These are phyloP conservation scores for Hippocampus guttulatus DNA, from an alignment of 2,113 vertebrate species.

Conservation along the genomic window DNA sequence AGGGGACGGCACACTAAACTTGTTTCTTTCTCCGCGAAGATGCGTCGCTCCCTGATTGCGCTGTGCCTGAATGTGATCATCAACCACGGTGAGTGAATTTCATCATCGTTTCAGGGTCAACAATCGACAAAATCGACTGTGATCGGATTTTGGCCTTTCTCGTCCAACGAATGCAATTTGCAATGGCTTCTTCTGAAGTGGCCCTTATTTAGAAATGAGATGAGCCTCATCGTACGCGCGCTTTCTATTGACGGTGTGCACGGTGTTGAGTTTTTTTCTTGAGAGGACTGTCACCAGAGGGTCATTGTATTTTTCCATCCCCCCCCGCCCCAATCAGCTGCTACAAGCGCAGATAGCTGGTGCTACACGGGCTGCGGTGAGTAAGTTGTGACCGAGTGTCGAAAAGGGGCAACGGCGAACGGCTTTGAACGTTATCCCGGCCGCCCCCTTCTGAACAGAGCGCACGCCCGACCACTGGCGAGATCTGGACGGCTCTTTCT, in stretches of 20 bases:
- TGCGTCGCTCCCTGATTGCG: slow-evolving; percentile 8
- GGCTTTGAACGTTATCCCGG: background rate
- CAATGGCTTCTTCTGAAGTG: background rate
- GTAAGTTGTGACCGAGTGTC: background rate
- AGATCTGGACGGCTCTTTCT: slow-evolving; percentile 6
- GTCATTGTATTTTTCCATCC: background rate
- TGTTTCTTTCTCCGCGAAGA: slow-evolving; percentile 17
- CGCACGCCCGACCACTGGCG: slow-evolving; percentile 37
- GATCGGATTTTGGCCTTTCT: too few relatives aligned
- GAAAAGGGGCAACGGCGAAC: too few relatives aligned
- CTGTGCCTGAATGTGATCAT: slow-evolving; percentile 23
- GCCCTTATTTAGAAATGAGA: background rate
- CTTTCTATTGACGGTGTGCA: background rate
- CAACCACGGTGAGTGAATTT: slow-evolving; percentile 31
- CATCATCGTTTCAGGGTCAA: background rate
- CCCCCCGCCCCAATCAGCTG: slow-evolving; percentile 9
- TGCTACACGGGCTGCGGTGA: slow-evolving; percentile 58
- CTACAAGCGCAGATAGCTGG: slow-evolving; percentile 34
- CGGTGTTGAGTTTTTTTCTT: background rate
- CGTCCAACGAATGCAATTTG: background rate
- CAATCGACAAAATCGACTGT: too few relatives aligned
- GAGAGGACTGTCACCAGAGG: background rate
- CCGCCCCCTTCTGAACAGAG: slow-evolving; percentile 2
- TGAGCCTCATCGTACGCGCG: background rate
- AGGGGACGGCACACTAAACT: background rate